Percentiles rank a stretch among this genome's conserved stretches.
These are phyloP conservation scores for Blastobasis lacticolella DNA, from an alignment of 2,888 invertebrate species.

Conservation along the genomic window DNA sequence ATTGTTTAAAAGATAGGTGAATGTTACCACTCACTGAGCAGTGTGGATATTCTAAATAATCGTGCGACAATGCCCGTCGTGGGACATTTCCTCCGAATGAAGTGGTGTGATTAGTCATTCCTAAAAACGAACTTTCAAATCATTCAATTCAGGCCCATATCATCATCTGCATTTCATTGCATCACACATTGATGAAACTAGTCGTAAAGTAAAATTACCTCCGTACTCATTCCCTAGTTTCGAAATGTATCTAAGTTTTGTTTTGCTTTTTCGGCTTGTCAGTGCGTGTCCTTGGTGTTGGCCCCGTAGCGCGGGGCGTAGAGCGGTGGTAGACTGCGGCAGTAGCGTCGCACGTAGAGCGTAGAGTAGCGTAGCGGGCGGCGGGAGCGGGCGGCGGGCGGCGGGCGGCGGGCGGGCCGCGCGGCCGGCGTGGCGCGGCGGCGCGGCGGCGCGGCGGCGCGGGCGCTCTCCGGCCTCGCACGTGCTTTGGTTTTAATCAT, in stretches of 20 bases:
- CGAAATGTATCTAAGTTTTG: constrained; percentile 17
- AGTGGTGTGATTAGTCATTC: too few relatives aligned
- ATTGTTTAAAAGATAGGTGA: too few relatives aligned
- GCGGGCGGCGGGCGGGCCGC: constrained; percentile 28
- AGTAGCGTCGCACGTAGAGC: constrained; percentile 18
- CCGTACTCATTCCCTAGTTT: constrained; percentile 12
- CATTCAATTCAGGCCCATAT: too few relatives aligned
- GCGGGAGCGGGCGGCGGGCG: constrained; percentile 22
- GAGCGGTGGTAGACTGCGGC: neutral
- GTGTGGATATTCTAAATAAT: too few relatives aligned
- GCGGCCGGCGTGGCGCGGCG: constrained; percentile 26
- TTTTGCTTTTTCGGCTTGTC: constrained; percentile 25
- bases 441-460: neutral
- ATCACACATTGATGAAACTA: too few relatives aligned
- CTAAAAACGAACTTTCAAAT: too few relatives aligned
- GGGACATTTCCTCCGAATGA: too few relatives aligned
- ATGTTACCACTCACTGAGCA: too few relatives aligned
- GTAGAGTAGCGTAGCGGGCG: constrained; percentile 25
- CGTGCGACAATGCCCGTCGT: too few relatives aligned
- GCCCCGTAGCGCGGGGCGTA: neutral
- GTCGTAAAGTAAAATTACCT: neutral
- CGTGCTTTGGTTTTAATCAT: constrained; percentile 46
- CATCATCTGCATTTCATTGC: too few relatives aligned
- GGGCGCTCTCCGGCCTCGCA: constrained; percentile 24
- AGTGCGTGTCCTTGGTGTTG: constrained; percentile 10